These are phyloP conservation scores for Sesia apiformis DNA, from an alignment of 2,888 invertebrate species.

Conservation along the genomic window DNA sequence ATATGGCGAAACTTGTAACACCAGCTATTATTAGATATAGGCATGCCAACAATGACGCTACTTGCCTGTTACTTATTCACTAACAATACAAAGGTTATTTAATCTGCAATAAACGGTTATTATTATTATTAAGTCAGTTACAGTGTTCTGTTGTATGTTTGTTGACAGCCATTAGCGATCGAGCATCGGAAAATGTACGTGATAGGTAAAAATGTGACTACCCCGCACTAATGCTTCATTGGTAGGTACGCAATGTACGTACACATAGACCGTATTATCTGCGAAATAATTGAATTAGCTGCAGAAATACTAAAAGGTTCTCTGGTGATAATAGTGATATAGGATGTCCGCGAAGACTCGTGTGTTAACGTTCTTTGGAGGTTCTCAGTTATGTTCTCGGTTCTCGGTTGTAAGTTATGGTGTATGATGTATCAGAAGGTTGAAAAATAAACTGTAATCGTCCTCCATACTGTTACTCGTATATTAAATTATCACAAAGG, in stretches of 20 bases:
- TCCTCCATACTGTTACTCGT: no score
- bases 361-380: no score
- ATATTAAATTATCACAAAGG: no score
- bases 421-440: no score
- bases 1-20: background rate
- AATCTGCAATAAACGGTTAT: background rate
- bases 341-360: no score
- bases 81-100: no score
- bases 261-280: background rate
- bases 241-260: background rate
- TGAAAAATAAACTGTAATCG: no score
- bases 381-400: no score
- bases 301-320: no score
- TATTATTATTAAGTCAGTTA: background rate
- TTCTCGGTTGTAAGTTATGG: no score
- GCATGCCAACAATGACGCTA: background rate
- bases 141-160: background rate
- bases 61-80: background rate
- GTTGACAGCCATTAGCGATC: conserved; percentile 1
- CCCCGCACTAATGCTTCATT: background rate
- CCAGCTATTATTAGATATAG: background rate
- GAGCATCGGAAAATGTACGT: conserved; percentile 1
- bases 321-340: no score
- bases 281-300: background rate
- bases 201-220: background rate